phyloP scores from a whole-genome alignment of 2,888 invertebrate genomes.

The Drosophila fulvimacula region DNA sequence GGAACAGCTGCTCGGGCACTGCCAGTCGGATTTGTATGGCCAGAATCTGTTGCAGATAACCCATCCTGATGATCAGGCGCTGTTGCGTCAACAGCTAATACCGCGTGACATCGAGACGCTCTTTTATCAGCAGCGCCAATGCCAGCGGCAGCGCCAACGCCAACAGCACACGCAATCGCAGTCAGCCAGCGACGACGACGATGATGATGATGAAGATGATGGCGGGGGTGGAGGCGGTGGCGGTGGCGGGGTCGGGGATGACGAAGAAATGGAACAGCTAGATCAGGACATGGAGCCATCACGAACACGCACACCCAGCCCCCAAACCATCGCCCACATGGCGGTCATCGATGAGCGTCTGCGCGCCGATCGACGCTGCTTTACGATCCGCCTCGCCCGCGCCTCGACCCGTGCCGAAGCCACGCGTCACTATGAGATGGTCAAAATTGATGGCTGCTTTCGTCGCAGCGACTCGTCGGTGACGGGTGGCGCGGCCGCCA shows the following conservation, averaged over 20 bases:
- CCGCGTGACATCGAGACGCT: conserved; percentile 85
- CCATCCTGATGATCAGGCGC: conserved; percentile 91
- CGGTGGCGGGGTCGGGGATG: neutral
- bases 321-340: conserved; percentile 64
- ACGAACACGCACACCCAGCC: conserved; percentile 60
- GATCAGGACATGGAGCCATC: conserved; percentile 30
- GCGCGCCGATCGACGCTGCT: conserved; percentile 86
- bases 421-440: conserved; percentile 88
- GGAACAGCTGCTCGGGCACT: conserved; percentile 94
- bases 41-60: conserved; percentile 92
- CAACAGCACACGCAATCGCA: conserved; percentile 41
- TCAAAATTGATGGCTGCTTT: conserved; percentile 89
- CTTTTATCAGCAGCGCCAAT: conserved; percentile 71
- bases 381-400: conserved; percentile 87
- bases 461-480: conserved; percentile 87
- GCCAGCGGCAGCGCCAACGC: conserved; percentile 42
- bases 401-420: conserved; percentile 90
- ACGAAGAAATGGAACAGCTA: conserved; percentile 11
- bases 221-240: neutral
- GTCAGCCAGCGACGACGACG: conserved; percentile 84
- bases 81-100: conserved; percentile 88
- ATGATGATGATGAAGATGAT: conserved; percentile 79
- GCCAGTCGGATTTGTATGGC: conserved; percentile 93
- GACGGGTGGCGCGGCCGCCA: conserved; percentile 85
- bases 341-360: conserved; percentile 82